These are phyloP conservation scores for Epinotia demarniana DNA, from an alignment of 2,888 invertebrate species.

Conservation along the genomic window DNA sequence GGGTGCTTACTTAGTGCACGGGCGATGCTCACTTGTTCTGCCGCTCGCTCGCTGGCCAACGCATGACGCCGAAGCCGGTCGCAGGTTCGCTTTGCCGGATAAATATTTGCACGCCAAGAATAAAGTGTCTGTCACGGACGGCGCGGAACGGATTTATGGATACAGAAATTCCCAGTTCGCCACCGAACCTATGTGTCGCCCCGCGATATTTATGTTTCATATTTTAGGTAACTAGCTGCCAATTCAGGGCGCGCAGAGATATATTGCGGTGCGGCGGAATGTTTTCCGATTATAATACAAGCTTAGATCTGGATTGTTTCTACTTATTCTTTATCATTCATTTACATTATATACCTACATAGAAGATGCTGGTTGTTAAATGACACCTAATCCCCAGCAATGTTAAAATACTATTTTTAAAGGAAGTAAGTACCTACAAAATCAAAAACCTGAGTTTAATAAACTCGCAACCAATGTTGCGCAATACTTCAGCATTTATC, in stretches of 20 bases:
- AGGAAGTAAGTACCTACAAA: no score
- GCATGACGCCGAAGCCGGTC: background rate
- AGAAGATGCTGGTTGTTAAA: no score
- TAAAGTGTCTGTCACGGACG: constrained; percentile 44
- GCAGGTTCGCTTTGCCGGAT: constrained; percentile 26
- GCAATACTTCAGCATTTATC: no score
- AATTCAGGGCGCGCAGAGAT: constrained; percentile 32
- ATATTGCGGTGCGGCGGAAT: constrained; percentile 23
- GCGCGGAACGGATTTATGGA: constrained; percentile 41
- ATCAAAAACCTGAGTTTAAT: background rate
- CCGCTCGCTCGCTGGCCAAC: constrained; percentile 1
- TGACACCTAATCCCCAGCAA: no score
- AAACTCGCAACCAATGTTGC: background rate
- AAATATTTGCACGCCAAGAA: constrained; percentile 45
- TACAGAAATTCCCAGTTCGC: constrained; percentile 37
- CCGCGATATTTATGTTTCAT: constrained; percentile 40
- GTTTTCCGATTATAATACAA: background rate
- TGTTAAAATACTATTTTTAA: no score
- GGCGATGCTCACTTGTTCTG: background rate
- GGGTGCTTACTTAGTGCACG: background rate
- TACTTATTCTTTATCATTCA: background rate
- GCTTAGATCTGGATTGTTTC: background rate
- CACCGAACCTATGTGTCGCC: constrained; percentile 33
- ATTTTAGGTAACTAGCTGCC: constrained; percentile 40
- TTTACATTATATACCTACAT: no score